Percentiles rank a stretch among this genome's conserved stretches.
Evolutionary conservation across 1,140 invertebrate species (phyloP).

Genomic region (Hycleus cichorii): DNA sequence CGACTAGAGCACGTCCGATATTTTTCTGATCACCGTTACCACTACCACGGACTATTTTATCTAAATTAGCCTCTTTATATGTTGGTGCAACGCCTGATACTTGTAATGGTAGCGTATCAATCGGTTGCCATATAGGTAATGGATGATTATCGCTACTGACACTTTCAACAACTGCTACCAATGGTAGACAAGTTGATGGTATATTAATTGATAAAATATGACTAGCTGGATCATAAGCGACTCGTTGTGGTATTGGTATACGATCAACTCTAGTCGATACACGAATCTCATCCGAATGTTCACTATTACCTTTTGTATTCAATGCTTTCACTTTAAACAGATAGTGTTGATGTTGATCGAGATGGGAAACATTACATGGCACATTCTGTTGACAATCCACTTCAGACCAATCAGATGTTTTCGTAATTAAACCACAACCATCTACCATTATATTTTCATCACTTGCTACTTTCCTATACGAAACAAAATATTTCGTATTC

Average conservation of each 20-base stretch:
- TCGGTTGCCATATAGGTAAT: conserved; percentile 58
- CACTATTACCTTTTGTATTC: conserved; percentile 76
- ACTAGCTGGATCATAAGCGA: conserved; percentile 71
- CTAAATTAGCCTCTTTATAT: conserved; percentile 58
- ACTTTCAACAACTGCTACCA: conserved; percentile 65
- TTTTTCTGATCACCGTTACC: conserved; percentile 23
- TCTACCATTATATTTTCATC: conserved; percentile 53
- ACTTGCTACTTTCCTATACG: conserved; percentile 57
- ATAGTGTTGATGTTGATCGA: conserved; percentile 78
- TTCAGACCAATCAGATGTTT: conserved; percentile 64
- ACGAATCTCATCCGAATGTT: conserved; percentile 73
- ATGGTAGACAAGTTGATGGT: conserved; percentile 61
- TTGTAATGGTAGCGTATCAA: conserved; percentile 60
- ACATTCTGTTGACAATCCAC: conserved; percentile 75
- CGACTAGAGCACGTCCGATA: conserved; percentile 44
- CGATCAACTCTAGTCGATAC: conserved; percentile 74
- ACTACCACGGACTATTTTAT: conserved; percentile 40
- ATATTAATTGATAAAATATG: conserved; percentile 69
- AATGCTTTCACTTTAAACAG: conserved; percentile 76
- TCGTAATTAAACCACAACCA: conserved; percentile 53
- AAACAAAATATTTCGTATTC: conserved; percentile 79
- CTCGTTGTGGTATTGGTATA: conserved; percentile 70
- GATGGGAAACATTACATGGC: conserved; percentile 75
- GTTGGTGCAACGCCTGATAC: conserved; percentile 59
- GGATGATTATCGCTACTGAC: conserved; percentile 50